Evolutionary conservation across 1,140 invertebrate species (phyloP), one percentile per base, ranked within the genome.

Genomic region (Aphidius gifuensis): DNA sequence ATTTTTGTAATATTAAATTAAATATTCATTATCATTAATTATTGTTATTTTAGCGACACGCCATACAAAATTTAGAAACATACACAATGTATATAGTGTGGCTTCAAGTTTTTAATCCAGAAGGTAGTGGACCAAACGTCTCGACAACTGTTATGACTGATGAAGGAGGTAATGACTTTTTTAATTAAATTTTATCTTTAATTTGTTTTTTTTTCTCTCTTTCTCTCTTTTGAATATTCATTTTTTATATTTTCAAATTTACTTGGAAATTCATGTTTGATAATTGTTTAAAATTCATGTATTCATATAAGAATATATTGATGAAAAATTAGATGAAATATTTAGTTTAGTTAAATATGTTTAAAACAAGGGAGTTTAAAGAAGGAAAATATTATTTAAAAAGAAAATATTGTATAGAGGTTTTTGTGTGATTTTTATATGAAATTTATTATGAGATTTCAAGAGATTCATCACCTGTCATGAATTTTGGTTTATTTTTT

Each of bases 31-130:
- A 48, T 44, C 55, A 16, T 4, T 7, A 45, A 5, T 9, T 53
- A 32, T 53, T 44, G 4, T 44, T 60, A 73, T 82, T 84, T 64
- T 84, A 90, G 89, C 86, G 84, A 72, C 88, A 89, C 75, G 87
- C 84, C 55, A 88, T 92, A 65, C 81, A 85, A 64, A 85, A 87
- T 70, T 78, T 92, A 67, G 83, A 88, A 68, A 87, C 87, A 0
- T 91, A 87, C 78, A 91, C 89, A 0, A 87, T 90, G 69, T 91
- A 91, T 75, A 80, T 88, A 66, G 86, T 91, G 40, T 88, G 88
- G 8, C 79, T 92, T 49, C 87, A 89, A 80, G 88, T 91, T 38
- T 90, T 90, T 75, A 92, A 92, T 74, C 89, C 88, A 6, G 88
- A 87, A 72, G 90, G 90, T 11, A 79, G 81, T 44, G 89, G 90